These are phyloP conservation scores for Gobio occitaniae DNA, from an alignment of 2,797 vertebrate genomes.

Conservation along the genomic window DNA sequence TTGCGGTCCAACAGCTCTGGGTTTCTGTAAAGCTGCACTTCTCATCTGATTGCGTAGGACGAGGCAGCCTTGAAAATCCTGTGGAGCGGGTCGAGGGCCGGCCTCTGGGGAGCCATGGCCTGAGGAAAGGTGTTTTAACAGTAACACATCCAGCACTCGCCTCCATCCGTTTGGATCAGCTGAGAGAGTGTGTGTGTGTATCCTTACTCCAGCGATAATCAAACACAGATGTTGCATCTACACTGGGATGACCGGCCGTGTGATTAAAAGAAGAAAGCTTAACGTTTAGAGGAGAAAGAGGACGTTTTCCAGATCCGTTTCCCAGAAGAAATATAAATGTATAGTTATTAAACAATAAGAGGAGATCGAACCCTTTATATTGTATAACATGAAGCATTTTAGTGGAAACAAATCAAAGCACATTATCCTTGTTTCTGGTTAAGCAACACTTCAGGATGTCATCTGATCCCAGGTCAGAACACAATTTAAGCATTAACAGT, in stretches of 20 bases:
- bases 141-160: conserved; percentile 23
- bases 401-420: too few relatives aligned
- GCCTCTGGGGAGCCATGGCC: conserved; percentile 25
- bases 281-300: not conserved
- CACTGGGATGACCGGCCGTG: not conserved
- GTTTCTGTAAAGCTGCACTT: conserved; percentile 30
- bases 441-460: not conserved
- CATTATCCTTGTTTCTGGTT: not conserved
- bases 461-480: conserved; percentile 35
- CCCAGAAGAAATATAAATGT: not conserved
- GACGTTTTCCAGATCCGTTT: not conserved
- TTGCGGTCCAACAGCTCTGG: conserved; percentile 24
- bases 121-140: conserved; percentile 41
- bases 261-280: conserved; percentile 1
- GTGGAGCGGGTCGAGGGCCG: not conserved
- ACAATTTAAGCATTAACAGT: conserved; percentile 69
- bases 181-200: conserved; percentile 18
- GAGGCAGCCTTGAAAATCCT: conserved; percentile 5
- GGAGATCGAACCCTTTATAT: not conserved
- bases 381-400: not conserved
- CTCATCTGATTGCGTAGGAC: conserved; percentile 39
- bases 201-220: conserved; percentile 14
- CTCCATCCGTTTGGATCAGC: conserved; percentile 34
- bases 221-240: conserved; percentile 36
- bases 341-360: not conserved